phyloP scores from a whole-genome alignment of 2,797 vertebrate genomes.

The Rhadinocentrus ornatus region DNA sequence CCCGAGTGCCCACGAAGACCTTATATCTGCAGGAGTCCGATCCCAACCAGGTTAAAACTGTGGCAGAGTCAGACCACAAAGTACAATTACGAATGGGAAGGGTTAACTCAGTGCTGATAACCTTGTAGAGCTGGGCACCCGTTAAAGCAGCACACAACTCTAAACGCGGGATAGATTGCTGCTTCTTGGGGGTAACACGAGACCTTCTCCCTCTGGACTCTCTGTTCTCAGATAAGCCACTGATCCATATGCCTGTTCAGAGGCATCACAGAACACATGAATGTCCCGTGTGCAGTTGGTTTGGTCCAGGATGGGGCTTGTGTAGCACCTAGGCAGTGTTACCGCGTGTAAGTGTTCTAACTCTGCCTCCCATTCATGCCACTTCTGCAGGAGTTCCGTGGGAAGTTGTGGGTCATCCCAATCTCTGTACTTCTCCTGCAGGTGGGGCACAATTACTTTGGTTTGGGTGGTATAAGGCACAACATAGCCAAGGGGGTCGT shows the following conservation, averaged over 20 bases:
- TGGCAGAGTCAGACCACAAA: background rate
- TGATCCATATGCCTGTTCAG: constrained; percentile 3
- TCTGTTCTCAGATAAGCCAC: constrained; percentile 2
- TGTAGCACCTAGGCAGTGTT: constrained; percentile 10
- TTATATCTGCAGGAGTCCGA: constrained; percentile 2
- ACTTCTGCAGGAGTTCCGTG: background rate
- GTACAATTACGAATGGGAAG: background rate
- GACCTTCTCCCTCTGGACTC: background rate
- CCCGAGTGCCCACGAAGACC: background rate
- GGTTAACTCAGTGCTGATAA: background rate
- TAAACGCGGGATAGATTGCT: background rate
- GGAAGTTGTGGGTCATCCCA: constrained; percentile 10
- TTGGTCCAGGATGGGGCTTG: background rate
- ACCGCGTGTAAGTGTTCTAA: background rate
- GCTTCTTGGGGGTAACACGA: constrained; percentile 3
- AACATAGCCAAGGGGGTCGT: background rate
- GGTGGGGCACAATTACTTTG: constrained; percentile 9
- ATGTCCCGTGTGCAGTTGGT: background rate
- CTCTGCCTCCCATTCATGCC: background rate
- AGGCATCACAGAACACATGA: constrained; percentile 28
- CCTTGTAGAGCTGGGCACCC: constrained; percentile 3
- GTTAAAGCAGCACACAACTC: constrained; percentile 9
- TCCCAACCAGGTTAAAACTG: background rate
- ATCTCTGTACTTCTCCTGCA: constrained; percentile 4
- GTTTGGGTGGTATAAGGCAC: background rate